Evolutionary conservation across 2,888 invertebrate genomes (phyloP).

Genomic region (Drosophila mimetica): DNA sequence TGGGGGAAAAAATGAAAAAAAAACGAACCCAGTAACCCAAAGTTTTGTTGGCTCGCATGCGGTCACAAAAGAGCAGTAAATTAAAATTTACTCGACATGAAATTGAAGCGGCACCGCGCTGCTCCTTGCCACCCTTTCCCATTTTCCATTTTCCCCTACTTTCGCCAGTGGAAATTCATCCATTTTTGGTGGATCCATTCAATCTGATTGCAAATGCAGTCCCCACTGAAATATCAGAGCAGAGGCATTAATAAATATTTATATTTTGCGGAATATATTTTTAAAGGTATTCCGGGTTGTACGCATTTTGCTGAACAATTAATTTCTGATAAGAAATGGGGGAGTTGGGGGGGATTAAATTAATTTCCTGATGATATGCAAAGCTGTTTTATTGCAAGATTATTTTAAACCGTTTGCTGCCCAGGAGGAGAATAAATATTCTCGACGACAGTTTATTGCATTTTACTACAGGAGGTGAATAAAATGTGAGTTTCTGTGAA

Average conservation of each 20-base stretch:
- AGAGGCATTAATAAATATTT: slow-evolving; percentile 14
- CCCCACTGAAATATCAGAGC: slow-evolving; percentile 7
- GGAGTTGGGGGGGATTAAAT: background rate
- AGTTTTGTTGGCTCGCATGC: slow-evolving; percentile 62
- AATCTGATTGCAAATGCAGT: slow-evolving; percentile 20
- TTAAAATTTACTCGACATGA: slow-evolving; percentile 76
- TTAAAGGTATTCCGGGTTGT: background rate
- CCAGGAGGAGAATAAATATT: background rate
- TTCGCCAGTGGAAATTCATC: slow-evolving; percentile 21
- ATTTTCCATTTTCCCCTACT: slow-evolving; percentile 17
- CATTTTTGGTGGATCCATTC: slow-evolving; percentile 16
- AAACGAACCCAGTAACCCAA: slow-evolving; percentile 13
- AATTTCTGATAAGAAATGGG: background rate
- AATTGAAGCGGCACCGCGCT: slow-evolving; percentile 57
- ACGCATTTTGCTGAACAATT: background rate
- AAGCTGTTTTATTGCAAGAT: background rate
- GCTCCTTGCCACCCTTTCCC: slow-evolving; percentile 10
- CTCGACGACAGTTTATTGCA: background rate
- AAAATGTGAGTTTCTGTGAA: too few species aligned
- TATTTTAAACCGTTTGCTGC: background rate
- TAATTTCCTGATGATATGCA: background rate
- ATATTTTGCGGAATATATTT: slow-evolving; percentile 6
- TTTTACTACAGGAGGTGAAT: too few species aligned
- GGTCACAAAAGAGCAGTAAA: slow-evolving; percentile 78
- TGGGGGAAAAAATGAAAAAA: background rate